Conservation (phyloP, 2,797 vertebrate genomes). For the Pipistrellus kuhlii region DNA sequence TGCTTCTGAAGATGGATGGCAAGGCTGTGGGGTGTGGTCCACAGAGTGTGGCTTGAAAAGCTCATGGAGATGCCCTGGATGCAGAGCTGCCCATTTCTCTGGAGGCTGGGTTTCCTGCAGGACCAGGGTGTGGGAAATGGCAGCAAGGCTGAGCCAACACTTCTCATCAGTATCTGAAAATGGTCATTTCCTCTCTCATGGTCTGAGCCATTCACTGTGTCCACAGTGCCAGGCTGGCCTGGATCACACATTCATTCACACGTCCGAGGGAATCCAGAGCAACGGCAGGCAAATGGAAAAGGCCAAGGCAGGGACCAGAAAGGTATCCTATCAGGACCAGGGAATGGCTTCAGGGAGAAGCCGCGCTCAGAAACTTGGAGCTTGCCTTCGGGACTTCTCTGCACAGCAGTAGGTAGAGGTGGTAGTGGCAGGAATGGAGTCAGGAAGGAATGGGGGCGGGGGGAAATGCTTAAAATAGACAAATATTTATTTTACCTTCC, state of each 20-base stretch:
- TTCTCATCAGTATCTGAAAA: conserved; percentile 22
- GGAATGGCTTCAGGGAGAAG: not conserved
- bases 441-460: not conserved
- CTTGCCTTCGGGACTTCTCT: not conserved
- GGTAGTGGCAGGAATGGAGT: not conserved
- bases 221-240: not conserved
- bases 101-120: not conserved
- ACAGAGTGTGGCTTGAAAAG: not conserved
- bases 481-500: conserved; percentile 39
- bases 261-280: not conserved
- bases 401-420: not conserved
- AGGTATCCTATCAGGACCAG: not conserved
- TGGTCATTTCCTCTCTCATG: not conserved
- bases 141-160: not conserved
- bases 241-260: not conserved
- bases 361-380: not conserved
- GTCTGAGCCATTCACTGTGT: not conserved
- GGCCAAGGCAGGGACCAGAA: not conserved
- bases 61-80: not conserved
- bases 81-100: not conserved
- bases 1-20: not conserved
- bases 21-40: not conserved
- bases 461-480: not conserved
- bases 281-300: not conserved
- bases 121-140: not conserved